phyloP scores from a whole-genome alignment of 2,113 vertebrate species.

The Paradoxurus hermaphroditus region DNA sequence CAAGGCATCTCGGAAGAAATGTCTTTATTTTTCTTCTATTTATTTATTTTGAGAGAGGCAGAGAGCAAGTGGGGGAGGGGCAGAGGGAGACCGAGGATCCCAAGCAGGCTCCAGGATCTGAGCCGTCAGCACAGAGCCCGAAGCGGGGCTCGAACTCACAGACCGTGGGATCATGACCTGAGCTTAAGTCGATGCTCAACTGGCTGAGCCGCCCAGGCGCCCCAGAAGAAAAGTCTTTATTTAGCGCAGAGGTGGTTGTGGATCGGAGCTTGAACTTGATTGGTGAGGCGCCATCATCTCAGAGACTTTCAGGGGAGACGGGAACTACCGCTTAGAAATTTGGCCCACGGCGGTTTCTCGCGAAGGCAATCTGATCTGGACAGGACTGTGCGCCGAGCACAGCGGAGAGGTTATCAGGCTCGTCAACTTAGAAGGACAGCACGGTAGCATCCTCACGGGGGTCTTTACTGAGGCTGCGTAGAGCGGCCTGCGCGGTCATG shows the following conservation, averaged over 20 bases:
- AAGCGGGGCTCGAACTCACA: too few species aligned
- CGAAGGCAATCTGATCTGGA: not conserved
- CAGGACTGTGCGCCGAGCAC: not conserved
- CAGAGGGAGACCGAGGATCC: too few species aligned
- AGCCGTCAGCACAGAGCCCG: too few species aligned
- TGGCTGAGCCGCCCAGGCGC: too few species aligned
- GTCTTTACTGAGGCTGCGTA: fast-evolving
- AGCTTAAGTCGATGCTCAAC: too few species aligned
- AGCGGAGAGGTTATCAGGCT: not conserved
- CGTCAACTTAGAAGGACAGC: not conserved
- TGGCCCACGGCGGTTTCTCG: not conserved
- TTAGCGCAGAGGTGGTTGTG: not conserved
- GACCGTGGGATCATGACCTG: too few species aligned
- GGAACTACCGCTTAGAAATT: not conserved
- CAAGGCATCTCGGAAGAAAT: not conserved
- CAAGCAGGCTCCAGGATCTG: too few species aligned
- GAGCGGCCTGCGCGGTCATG: fast-evolving
- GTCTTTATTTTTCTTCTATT: not conserved
- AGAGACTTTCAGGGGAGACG: not conserved
- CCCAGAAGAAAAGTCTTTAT: not conserved
- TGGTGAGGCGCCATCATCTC: not conserved
- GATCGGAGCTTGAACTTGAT: not conserved
- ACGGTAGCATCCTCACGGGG: too few species aligned
- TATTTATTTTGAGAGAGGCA: too few species aligned
- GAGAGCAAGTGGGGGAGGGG: too few species aligned